These are phyloP conservation scores for Denticeps clupeoides DNA, from an alignment of 2,797 vertebrate species.

Conservation along the genomic window DNA sequence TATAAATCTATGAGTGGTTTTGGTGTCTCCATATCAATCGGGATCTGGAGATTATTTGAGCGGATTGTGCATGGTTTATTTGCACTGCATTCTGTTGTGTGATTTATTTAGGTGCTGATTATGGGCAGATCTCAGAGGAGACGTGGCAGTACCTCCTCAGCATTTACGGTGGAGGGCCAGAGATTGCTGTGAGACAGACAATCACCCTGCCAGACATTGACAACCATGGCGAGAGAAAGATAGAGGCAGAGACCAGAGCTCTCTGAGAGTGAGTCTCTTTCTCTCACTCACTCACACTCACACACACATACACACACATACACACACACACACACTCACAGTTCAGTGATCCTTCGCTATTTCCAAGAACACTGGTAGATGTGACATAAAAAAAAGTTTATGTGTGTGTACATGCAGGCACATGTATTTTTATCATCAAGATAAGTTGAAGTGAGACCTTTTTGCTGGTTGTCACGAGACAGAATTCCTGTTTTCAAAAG, in stretches of 20 bases:
- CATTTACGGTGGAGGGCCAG: slow-evolving; percentile 83
- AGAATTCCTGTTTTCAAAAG: no score
- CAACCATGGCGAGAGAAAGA: slow-evolving; percentile 84
- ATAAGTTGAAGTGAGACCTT: no score
- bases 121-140: slow-evolving; percentile 95
- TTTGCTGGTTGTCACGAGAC: no score
- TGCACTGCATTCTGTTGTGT: no score
- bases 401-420: no score
- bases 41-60: no score
- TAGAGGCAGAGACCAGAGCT: slow-evolving; percentile 86
- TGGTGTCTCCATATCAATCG: no score
- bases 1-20: not conserved
- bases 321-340: not conserved
- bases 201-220: slow-evolving; percentile 68
- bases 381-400: no score
- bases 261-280: slow-evolving; percentile 55
- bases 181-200: slow-evolving; percentile 85
- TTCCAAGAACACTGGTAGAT: no score
- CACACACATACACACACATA: not conserved
- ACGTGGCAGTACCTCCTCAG: slow-evolving; percentile 84
- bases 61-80: no score
- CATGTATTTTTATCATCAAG: no score
- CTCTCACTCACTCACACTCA: not conserved
- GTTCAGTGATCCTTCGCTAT: no score
- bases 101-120: slow-evolving; percentile 79